Evolutionary conservation across 2,113 vertebrate genomes (phyloP).

Genomic region (Lipotes vexillifer): DNA sequence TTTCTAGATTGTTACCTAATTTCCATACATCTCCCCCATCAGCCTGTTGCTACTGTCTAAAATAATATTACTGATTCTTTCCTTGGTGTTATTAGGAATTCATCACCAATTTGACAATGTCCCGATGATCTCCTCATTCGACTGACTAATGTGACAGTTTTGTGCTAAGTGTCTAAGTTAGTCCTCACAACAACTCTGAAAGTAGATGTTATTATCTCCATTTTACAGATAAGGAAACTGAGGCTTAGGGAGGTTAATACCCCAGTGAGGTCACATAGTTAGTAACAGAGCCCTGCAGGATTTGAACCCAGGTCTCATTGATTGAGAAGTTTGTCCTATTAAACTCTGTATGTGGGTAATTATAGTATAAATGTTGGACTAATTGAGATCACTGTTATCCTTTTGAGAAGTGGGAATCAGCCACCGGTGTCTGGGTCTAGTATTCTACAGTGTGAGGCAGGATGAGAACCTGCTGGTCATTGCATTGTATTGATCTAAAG

Average conservation of each 20-base stretch:
- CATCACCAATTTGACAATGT: background rate
- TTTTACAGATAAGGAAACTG: background rate
- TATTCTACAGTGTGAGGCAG: background rate
- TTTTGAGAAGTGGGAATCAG: background rate
- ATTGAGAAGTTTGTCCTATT: background rate
- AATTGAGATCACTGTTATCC: background rate
- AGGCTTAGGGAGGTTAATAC: background rate
- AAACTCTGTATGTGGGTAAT: background rate
- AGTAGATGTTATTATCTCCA: background rate
- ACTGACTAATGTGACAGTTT: background rate
- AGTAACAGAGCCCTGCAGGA: background rate
- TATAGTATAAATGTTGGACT: background rate
- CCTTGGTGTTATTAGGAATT: background rate
- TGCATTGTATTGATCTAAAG: background rate
- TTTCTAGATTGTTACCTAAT: background rate
- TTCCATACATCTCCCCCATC: background rate
- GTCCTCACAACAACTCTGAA: background rate
- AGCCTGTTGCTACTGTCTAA: background rate
- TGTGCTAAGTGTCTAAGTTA: background rate
- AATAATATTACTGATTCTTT: background rate
- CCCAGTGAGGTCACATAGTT: background rate
- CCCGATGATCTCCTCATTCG: background rate
- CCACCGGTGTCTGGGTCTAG: background rate
- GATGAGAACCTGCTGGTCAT: background rate
- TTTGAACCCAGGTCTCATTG: background rate